phyloP scores from a whole-genome alignment of 2,888 invertebrate species.

The Phyllotreta cruciferae region DNA sequence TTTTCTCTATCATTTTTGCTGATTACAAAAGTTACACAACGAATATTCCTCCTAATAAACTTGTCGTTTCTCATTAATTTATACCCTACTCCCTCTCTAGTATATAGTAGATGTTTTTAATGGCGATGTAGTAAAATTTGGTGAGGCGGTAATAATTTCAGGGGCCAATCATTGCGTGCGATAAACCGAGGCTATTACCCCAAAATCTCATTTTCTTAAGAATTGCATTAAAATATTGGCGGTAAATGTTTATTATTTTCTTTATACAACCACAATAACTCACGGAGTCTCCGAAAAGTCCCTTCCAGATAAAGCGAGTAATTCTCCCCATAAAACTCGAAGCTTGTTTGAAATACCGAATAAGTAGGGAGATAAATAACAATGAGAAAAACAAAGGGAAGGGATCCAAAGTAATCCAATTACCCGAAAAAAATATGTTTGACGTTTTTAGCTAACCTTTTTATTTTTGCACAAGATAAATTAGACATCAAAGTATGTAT shows the following conservation, averaged over 20 bases:
- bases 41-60: too few relatives aligned
- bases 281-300: neutral
- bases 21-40: too few relatives aligned
- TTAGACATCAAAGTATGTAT: slow-evolving; percentile 5
- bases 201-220: too few relatives aligned
- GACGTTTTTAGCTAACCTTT: slow-evolving; percentile 12
- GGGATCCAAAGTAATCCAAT: slow-evolving; percentile 11
- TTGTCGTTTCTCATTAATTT: too few relatives aligned
- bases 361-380: slow-evolving; percentile 11
- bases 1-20: too few relatives aligned
- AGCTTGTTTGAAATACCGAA: slow-evolving; percentile 10
- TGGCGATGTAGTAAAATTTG: too few relatives aligned
- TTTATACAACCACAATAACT: slow-evolving; percentile 4
- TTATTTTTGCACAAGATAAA: slow-evolving; percentile 8
- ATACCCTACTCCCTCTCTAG: too few relatives aligned
- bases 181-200: too few relatives aligned
- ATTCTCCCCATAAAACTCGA: slow-evolving; percentile 1
- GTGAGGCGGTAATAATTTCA: too few relatives aligned
- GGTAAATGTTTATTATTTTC: neutral
- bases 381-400: slow-evolving; percentile 12
- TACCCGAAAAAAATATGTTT: slow-evolving; percentile 14
- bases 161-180: too few relatives aligned
- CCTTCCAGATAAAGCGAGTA: neutral
- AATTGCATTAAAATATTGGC: too few relatives aligned
- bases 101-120: too few relatives aligned